Evolutionary conservation across 2,888 invertebrate species (phyloP).

Genomic region (Caenorhabditis imperialis): DNA sequence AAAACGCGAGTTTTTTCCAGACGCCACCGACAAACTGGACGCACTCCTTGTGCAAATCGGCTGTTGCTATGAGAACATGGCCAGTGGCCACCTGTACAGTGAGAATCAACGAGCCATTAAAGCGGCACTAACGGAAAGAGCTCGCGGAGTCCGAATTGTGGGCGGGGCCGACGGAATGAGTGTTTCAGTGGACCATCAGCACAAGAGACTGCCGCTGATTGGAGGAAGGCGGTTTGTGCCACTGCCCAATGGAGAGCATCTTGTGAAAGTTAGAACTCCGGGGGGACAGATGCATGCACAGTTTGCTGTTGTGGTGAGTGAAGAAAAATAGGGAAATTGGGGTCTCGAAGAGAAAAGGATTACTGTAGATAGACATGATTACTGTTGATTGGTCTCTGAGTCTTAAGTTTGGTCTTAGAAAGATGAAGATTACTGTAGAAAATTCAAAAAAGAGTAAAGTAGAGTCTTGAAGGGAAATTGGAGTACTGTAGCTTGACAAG

Average conservation of each 20-base stretch:
- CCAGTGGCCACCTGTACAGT: slow-evolving; percentile 68
- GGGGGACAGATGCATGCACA: slow-evolving; percentile 37
- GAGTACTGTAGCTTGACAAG: too few species aligned
- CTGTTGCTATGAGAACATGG: slow-evolving; percentile 75
- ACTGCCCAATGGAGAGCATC: slow-evolving; percentile 45
- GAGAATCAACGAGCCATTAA: slow-evolving; percentile 70
- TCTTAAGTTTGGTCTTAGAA: too few species aligned
- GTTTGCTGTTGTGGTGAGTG: slow-evolving; percentile 33
- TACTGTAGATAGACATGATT: too few species aligned
- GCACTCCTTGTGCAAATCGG: slow-evolving; percentile 71
- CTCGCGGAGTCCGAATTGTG: slow-evolving; percentile 43
- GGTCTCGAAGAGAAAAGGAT: too few species aligned
- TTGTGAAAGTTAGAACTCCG: slow-evolving; percentile 28
- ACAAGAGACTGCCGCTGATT: slow-evolving; percentile 30
- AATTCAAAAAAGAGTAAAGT: too few species aligned
- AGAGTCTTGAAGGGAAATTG: too few species aligned
- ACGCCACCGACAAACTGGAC: slow-evolving; percentile 61
- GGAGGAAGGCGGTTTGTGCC: slow-evolving; percentile 46
- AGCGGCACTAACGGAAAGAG: slow-evolving; percentile 31
- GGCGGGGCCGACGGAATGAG: slow-evolving; percentile 45
- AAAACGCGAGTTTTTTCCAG: slow-evolving; percentile 29
- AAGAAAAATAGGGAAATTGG: too few species aligned
- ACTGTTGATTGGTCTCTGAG: too few species aligned
- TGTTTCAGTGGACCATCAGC: slow-evolving; percentile 42
- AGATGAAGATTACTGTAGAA: too few species aligned